Evolutionary conservation across 2,113 vertebrate genomes (phyloP).

Genomic region (Arizona elegans): DNA sequence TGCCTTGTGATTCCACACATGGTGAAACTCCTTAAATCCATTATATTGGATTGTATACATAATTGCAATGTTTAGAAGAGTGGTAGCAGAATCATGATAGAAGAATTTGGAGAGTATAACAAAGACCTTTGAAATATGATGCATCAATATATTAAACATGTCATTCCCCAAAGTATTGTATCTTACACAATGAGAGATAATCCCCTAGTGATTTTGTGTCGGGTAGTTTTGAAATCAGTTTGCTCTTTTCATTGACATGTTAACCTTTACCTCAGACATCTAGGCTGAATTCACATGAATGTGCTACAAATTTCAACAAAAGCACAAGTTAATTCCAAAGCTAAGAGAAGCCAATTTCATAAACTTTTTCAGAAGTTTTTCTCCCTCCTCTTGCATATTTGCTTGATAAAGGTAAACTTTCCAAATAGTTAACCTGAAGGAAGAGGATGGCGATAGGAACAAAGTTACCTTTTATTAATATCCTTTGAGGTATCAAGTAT

Average conservation of each 20-base stretch:
- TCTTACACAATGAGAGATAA: not conserved
- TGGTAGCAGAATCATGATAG: not conserved
- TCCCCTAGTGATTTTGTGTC: not conserved
- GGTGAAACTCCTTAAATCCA: not conserved
- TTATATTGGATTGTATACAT: not conserved
- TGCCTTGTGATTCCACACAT: not conserved
- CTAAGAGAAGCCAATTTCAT: too few species aligned
- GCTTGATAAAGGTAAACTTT: too few species aligned
- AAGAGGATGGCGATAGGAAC: too few species aligned
- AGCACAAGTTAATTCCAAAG: too few species aligned
- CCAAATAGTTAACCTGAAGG: too few species aligned
- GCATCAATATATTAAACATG: not conserved
- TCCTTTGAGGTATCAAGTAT: too few species aligned
- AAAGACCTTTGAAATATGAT: not conserved
- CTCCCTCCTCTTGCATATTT: too few species aligned
- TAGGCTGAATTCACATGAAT: too few species aligned
- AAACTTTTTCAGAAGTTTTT: too few species aligned
- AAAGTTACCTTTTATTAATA: too few species aligned
- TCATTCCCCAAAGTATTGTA: not conserved
- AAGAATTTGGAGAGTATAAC: not conserved
- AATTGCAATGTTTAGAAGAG: not conserved
- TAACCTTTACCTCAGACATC: not conserved
- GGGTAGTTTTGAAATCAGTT: constrained; percentile 3
- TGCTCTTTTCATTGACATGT: not conserved
- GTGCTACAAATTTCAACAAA: too few species aligned